Base-by-base conservation (phyloP, 2,888 invertebrate species). In the Hemaris fuciformis region DNA sequence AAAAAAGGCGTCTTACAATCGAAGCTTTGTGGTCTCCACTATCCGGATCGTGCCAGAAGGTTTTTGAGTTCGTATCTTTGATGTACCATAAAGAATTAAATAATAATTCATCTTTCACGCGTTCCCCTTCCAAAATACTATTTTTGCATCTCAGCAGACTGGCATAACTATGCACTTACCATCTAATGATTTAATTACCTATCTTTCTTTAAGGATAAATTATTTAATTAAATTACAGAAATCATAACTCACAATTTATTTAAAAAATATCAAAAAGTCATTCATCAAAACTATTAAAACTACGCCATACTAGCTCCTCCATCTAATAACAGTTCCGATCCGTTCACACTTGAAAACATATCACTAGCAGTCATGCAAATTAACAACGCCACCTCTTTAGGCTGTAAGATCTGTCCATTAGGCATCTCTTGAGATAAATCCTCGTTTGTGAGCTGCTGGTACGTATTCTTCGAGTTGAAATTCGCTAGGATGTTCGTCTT, bases 281-380 rank as follows among this genome's bases (percentile, higher is more conserved):
- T n/a, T 38, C n/a, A n/a, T 27, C n/a, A 15, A n/a, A 27, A 15
- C 15, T 18, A 38, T n/a, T 25, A 22, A 38, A 31, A 6, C 53
- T 53, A 61, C 18, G 58, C 61, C 68, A 77, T 73, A 43, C 71
- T 71, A 0, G 78, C 72, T 4, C 74, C 81, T 2, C 81, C 81
- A 59, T 85, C 85, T 38, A 85, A 63, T 3, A 79, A 62, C 0
- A 85, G 65, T 42, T 77, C 80, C 0, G 85, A 77, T 5, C 84
- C 84, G 60, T 77, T 85, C 31, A 85, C 69, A 73, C 71, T 78
- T 0, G 81, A 81, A n/a, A 84, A 83, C 22, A 77, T 62, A 31
- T 79, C 77, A 66, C 85, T 84, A 0, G 83, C 84, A 3, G 80
- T 73, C 22, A 84, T 60, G 69, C 79, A 79, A 8, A 85, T 76